These are phyloP conservation scores for Ramphastos sulfuratus DNA, from an alignment of 2,113 vertebrate genomes.

Conservation along the genomic window DNA sequence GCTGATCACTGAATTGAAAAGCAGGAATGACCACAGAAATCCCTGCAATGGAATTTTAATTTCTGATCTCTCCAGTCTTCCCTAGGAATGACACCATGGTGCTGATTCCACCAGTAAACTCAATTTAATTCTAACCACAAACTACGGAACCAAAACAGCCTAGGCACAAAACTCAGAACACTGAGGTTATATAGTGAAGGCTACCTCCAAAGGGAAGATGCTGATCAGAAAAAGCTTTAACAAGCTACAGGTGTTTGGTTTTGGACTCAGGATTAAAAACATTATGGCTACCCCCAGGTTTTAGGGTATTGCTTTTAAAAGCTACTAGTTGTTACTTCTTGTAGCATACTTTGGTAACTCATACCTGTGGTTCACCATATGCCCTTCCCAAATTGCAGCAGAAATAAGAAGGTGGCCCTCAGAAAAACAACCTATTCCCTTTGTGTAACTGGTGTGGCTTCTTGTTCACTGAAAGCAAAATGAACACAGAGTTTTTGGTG, in stretches of 20 bases:
- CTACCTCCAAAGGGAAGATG: background rate
- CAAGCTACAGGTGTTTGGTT: background rate
- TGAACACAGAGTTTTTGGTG: background rate
- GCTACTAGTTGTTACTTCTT: background rate
- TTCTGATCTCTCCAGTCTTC: background rate
- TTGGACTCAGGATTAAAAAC: background rate
- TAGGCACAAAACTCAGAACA: background rate
- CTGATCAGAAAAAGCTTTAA: background rate
- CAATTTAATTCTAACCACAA: background rate
- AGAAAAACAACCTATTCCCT: background rate
- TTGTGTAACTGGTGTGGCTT: background rate
- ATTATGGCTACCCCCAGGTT: background rate
- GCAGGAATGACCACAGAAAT: background rate
- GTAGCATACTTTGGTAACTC: background rate
- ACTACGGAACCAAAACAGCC: background rate
- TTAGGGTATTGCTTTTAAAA: background rate
- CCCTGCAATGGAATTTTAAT: background rate
- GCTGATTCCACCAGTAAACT: background rate
- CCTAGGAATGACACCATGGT: background rate
- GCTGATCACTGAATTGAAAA: background rate
- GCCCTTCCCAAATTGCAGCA: background rate
- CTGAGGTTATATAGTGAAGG: rapidly evolving
- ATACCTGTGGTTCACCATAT: background rate
- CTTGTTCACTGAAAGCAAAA: background rate
- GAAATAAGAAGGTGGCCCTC: background rate